A percentile compares a stretch with the other conserved stretches of the same genome.
phyloP scores from a whole-genome alignment of 64 coral and sea anemone genomes.

The Cladopsammia gracilis region DNA sequence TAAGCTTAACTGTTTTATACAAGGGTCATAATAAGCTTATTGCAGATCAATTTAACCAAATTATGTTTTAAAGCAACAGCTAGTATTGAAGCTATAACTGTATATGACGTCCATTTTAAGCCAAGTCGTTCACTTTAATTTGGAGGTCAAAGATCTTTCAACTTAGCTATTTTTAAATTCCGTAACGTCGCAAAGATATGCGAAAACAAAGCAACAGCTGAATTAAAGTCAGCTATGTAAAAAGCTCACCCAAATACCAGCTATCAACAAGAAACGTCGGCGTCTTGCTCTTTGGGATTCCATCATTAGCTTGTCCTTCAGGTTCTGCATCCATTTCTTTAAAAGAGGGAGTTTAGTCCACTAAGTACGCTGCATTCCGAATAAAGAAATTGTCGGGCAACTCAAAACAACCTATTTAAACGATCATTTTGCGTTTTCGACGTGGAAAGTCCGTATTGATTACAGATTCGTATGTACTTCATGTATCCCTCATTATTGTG shows the following conservation, averaged over 20 bases:
- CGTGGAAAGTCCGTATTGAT: slow-evolving; percentile 41
- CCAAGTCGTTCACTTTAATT: background rate
- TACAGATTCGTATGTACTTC: background rate
- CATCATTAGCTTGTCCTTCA: background rate
- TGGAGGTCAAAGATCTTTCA: background rate
- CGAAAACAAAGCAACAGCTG: background rate
- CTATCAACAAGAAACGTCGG: slow-evolving; percentile 31
- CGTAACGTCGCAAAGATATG: background rate
- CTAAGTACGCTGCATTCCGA: background rate
- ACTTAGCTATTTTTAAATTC: background rate
- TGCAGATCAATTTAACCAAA: too few species aligned
- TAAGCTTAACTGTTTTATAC: too few species aligned
- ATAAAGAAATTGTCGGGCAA: background rate
- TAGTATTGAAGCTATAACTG: too few species aligned
- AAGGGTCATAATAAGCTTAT: too few species aligned
- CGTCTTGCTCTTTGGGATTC: background rate
- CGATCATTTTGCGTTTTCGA: background rate
- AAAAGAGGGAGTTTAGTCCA: background rate
- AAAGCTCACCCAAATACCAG: slow-evolving; percentile 4
- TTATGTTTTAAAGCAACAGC: too few species aligned
- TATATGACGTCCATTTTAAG: background rate
- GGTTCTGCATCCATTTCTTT: slow-evolving; percentile 9
- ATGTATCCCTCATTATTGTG: too few species aligned
- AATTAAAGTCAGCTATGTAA: background rate
- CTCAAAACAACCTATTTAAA: too few species aligned